Evolutionary conservation across 2,797 vertebrate species (phyloP).

Genomic region (Macropodus opercularis): DNA sequence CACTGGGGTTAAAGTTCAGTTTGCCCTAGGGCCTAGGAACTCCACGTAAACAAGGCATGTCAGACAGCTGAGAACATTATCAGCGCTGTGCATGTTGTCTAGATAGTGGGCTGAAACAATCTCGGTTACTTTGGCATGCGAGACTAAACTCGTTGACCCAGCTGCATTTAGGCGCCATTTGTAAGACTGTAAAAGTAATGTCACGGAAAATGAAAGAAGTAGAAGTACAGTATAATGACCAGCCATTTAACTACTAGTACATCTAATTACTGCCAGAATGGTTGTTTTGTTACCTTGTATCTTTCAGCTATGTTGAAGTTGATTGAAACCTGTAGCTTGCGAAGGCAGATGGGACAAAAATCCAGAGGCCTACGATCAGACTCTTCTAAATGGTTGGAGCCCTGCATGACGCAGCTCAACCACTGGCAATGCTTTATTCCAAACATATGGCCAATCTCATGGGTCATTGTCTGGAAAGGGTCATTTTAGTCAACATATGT

Average conservation of each 20-base stretch:
- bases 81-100: neutral
- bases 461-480: conserved; percentile 76
- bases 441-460: conserved; percentile 83
- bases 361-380: conserved; percentile 73
- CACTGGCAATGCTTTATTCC: conserved; percentile 82
- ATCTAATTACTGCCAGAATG: neutral
- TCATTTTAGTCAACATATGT: neutral
- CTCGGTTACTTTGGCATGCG: conserved; percentile 14
- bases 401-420: conserved; percentile 83
- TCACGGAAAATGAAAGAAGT: too few species aligned
- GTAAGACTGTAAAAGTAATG: too few species aligned
- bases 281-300: conserved; percentile 59
- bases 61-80: conserved; percentile 1
- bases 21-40: neutral
- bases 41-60: conserved; percentile 4
- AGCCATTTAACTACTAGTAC: neutral
- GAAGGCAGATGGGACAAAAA: conserved; percentile 81
- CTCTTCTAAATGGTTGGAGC: conserved; percentile 84
- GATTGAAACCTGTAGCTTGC: conserved; percentile 72
- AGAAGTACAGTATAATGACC: too few species aligned
- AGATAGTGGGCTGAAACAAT: conserved; percentile 18
- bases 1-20: conserved; percentile 4
- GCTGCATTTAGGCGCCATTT: neutral
- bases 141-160: conserved; percentile 11
- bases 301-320: conserved; percentile 74